Conservation (phyloP, 2,797 vertebrate species). For the Geotrypetes seraphini region DNA sequence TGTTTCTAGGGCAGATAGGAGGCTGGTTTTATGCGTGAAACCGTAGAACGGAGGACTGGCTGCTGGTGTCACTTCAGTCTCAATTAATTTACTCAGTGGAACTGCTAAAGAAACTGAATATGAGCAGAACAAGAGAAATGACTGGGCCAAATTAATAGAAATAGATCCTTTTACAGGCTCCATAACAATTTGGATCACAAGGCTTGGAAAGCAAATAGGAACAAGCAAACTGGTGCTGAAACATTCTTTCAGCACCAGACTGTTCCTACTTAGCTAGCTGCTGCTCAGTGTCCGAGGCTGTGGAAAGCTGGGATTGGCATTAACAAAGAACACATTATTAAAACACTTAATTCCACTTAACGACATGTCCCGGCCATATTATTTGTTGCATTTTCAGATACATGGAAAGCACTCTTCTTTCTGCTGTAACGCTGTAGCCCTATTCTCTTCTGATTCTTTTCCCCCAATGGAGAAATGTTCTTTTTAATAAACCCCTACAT, state of each 20-base stretch:
- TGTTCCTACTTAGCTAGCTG: constrained; percentile 45
- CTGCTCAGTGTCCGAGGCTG: constrained; percentile 44
- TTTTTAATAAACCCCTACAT: too few species aligned
- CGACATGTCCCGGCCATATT: constrained; percentile 41
- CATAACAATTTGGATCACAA: constrained; percentile 41
- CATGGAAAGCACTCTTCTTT: too few species aligned
- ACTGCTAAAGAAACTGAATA: constrained; percentile 44
- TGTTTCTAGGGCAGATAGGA: constrained; percentile 17
- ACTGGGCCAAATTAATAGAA: constrained; percentile 49
- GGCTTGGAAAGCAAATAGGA: constrained; percentile 64
- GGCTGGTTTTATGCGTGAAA: constrained; percentile 29
- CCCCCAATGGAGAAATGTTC: too few species aligned
- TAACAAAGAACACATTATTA: constrained; percentile 56
- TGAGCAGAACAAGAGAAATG: constrained; percentile 42
- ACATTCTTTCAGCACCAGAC: constrained; percentile 59
- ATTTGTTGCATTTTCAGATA: too few species aligned
- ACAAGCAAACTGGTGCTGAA: constrained; percentile 61
- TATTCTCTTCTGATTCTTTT: too few species aligned
- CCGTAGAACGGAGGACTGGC: constrained; percentile 10
- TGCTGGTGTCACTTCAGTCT: constrained; percentile 36
- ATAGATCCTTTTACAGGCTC: constrained; percentile 47
- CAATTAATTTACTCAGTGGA: constrained; percentile 45
- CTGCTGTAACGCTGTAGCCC: too few species aligned
- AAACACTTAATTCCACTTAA: constrained; percentile 48
- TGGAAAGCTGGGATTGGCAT: constrained; percentile 27